Evolutionary conservation across 2,888 invertebrate species (phyloP).

Genomic region (Tortrix viridana): DNA sequence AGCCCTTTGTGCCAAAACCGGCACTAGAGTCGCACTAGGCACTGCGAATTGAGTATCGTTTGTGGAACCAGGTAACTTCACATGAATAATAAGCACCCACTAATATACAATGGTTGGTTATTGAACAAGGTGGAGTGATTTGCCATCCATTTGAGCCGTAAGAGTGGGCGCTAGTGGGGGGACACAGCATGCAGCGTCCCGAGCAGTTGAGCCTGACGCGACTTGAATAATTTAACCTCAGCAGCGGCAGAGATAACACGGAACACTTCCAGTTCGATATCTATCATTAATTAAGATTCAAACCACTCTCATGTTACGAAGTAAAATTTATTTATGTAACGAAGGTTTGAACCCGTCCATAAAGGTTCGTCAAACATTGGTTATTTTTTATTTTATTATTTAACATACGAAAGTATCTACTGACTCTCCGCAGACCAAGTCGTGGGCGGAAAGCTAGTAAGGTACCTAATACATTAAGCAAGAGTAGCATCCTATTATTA

Average conservation of each 20-base stretch:
- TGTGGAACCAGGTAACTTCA: slow-evolving; percentile 51
- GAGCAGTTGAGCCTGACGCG: slow-evolving; percentile 56
- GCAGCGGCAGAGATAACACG: slow-evolving; percentile 51
- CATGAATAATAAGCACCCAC: slow-evolving; percentile 60
- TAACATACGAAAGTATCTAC: too few relatives aligned
- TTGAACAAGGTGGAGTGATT: slow-evolving; percentile 60
- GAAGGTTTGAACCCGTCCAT: slow-evolving; percentile 19
- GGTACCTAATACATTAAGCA: too few relatives aligned
- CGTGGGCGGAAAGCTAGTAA: too few relatives aligned
- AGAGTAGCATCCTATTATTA: too few relatives aligned
- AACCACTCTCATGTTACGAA: slow-evolving; percentile 53
- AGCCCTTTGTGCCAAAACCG: slow-evolving; percentile 68
- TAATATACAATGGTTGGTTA: slow-evolving; percentile 63
- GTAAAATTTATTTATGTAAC: slow-evolving; percentile 44
- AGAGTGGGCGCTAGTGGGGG: slow-evolving; percentile 41
- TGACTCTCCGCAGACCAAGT: too few relatives aligned
- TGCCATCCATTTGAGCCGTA: slow-evolving; percentile 56
- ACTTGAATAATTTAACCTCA: slow-evolving; percentile 63
- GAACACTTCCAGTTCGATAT: slow-evolving; percentile 58
- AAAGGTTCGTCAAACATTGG: slow-evolving; percentile 14
- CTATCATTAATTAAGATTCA: slow-evolving; percentile 67
- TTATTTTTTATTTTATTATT: neutral
- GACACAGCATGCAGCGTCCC: slow-evolving; percentile 36
- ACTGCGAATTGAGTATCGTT: slow-evolving; percentile 56
- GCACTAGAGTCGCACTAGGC: slow-evolving; percentile 47